Conservation (phyloP, 2,888 invertebrate genomes). For the Ischnus inquisitorius region DNA sequence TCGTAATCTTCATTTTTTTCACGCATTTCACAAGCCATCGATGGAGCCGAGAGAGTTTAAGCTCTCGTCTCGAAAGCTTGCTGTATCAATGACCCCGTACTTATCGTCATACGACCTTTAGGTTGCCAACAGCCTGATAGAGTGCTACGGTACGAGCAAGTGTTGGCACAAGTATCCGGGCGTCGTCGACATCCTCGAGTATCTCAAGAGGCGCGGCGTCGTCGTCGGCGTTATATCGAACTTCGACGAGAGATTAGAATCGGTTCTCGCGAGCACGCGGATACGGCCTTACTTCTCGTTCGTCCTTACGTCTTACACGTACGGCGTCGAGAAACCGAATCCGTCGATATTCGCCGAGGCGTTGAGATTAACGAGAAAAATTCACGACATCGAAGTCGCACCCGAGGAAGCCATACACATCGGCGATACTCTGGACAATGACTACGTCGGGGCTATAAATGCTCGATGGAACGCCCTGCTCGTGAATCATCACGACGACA, state of each 20-base stretch:
- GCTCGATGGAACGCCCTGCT: conserved; percentile 92
- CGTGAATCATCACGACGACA: conserved; percentile 75
- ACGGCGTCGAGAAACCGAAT: conserved; percentile 92
- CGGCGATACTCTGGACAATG: conserved; percentile 92
- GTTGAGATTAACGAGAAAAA: conserved; percentile 86
- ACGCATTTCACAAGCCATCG: not conserved
- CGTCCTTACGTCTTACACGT: conserved; percentile 92
- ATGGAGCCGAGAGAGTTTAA: not conserved
- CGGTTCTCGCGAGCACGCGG: conserved; percentile 89
- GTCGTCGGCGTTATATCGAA: conserved; percentile 93
- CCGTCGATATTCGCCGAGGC: conserved; percentile 88
- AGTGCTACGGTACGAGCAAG: conserved; percentile 90
- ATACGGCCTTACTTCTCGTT: conserved; percentile 92
- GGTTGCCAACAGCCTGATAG: conserved; percentile 88
- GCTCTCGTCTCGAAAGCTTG: conserved; percentile 20
- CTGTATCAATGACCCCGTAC: conserved; percentile 68
- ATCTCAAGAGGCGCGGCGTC: conserved; percentile 86
- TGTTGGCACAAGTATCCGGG: conserved; percentile 92
- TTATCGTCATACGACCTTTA: conserved; percentile 75
- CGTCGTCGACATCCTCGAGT: conserved; percentile 88
- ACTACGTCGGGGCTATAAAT: conserved; percentile 91
- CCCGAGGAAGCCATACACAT: conserved; percentile 92
- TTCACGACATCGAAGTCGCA: conserved; percentile 64
- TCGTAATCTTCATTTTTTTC: conserved; percentile 1
- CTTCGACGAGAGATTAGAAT: conserved; percentile 93